Evolutionary conservation across 2,797 vertebrate genomes (phyloP).

Genomic region (Labeo calbasu): DNA sequence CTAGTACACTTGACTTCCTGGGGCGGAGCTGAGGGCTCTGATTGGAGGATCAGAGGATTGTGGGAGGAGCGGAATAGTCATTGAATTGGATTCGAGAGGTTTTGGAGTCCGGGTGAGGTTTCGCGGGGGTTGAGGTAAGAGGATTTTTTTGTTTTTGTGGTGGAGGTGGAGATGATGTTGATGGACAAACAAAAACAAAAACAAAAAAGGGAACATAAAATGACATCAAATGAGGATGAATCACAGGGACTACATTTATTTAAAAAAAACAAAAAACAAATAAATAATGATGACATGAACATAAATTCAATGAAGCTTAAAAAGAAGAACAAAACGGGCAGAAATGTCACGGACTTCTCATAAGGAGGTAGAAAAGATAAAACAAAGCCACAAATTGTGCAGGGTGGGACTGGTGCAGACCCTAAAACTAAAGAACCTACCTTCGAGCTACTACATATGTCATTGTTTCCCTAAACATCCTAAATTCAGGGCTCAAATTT

Average conservation of each 20-base stretch:
- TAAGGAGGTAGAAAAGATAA: slow-evolving; percentile 69
- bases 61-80: slow-evolving; percentile 59
- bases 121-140: slow-evolving; percentile 84
- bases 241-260: slow-evolving; percentile 66
- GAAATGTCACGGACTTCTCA: slow-evolving; percentile 76
- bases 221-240: slow-evolving; percentile 85
- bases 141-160: slow-evolving; percentile 68
- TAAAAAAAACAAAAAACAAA: slow-evolving; percentile 52
- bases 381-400: slow-evolving; percentile 77
- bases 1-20: slow-evolving; percentile 95
- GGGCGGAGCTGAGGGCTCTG: slow-evolving; percentile 97
- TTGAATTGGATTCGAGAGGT: slow-evolving; percentile 59
- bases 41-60: slow-evolving; percentile 63
- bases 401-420: slow-evolving; percentile 79
- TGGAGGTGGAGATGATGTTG: slow-evolving; percentile 64
- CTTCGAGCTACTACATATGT: slow-evolving; percentile 70
- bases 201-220: slow-evolving; percentile 77
- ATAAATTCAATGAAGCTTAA: slow-evolving; percentile 77
- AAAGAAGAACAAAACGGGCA: slow-evolving; percentile 63
- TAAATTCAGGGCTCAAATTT: background rate
- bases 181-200: slow-evolving; percentile 73
- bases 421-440: slow-evolving; percentile 89
- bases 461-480: background rate
- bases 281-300: slow-evolving; percentile 66
- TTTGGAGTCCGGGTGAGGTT: slow-evolving; percentile 75